Evolutionary conservation across 2,888 invertebrate genomes (phyloP), one percentile per base, ranked within the genome.

Genomic region (Cephus pulcher): DNA sequence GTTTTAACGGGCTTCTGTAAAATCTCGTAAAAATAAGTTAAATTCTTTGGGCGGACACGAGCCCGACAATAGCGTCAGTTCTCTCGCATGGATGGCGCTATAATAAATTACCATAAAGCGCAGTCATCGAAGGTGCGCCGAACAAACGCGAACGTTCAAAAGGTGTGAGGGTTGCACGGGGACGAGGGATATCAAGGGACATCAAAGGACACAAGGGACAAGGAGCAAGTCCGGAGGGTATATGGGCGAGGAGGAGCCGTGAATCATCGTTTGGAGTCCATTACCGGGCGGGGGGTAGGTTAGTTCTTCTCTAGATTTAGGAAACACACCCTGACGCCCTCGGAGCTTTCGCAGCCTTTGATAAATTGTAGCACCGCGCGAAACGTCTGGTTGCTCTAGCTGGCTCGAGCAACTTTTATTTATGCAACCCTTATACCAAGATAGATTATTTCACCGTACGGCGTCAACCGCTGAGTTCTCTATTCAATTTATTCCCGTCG

Each of bases 251-350:
- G 75, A 78, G 77, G 76, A 73, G 78, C 74, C 80, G 79, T 80
- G 84, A 85, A 83, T 83, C 82, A 81, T 86, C 81, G 84, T 82
- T 85, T 82, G 83, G 81, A 83, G 78, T 83, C 81, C 80, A 84
- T 86, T 86, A 84, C 79, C 79, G 75, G 69, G 30, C 9, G 69
- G 70, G 35, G 35, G 35, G 3, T 3, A 35, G 35, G 35, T 12
- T 71, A 71, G 74, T 74, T 74, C 74, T 74, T 74, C 35, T 74
- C 74, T 37, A 37, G 74, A 35, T 74, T 74, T 74, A 37, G 74
- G 23, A 37, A 74, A n/a, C 35, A n/a, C 74, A 23, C 74, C 35
- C 74, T 34, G 74, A 74, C 74, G 35, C 34, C n/a, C 74, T 74
- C 35, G n/a, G 35, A n/a, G 74, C 9, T 9, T 23, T 56, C 23